Evolutionary conservation across 2,888 invertebrate genomes (phyloP).

Genomic region (Operophtera brumata): DNA sequence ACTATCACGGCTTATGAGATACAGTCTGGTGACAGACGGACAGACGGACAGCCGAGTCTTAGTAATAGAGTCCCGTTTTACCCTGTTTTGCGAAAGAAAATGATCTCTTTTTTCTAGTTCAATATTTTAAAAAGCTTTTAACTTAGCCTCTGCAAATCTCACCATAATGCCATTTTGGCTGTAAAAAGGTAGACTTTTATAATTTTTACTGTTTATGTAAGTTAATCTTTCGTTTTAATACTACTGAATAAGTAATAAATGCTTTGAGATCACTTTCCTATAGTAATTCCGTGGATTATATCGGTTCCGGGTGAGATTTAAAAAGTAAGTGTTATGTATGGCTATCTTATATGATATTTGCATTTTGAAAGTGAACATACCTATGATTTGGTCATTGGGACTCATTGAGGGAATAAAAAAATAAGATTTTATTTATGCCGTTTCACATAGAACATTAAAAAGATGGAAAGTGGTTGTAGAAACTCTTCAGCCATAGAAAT

Average conservation of each 20-base stretch:
- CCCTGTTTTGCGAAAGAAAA: too few species aligned
- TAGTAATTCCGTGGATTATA: conserved; percentile 15
- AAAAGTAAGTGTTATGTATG: conserved; percentile 16
- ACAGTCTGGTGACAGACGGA: too few species aligned
- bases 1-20: too few species aligned
- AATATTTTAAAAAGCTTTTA: conserved; percentile 11
- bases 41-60: too few species aligned
- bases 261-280: conserved; percentile 25
- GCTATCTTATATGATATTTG: conserved; percentile 8
- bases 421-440: too few species aligned
- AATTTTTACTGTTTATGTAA: conserved; percentile 30
- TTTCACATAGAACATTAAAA: too few species aligned
- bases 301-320: conserved; percentile 8
- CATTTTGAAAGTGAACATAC: conserved; percentile 8
- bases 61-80: too few species aligned
- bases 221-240: conserved; percentile 26
- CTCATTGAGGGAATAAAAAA: too few species aligned
- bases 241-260: conserved; percentile 23
- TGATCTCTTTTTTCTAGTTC: too few species aligned
- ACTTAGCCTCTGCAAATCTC: conserved; percentile 20
- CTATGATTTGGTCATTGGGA: not conserved
- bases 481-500: too few species aligned
- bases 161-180: conserved; percentile 38
- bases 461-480: too few species aligned
- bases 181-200: conserved; percentile 31